Percentiles rank a stretch among this genome's conserved stretches.
Conservation (phyloP, 2,797 vertebrate genomes). For the Pygocentrus nattereri region DNA sequence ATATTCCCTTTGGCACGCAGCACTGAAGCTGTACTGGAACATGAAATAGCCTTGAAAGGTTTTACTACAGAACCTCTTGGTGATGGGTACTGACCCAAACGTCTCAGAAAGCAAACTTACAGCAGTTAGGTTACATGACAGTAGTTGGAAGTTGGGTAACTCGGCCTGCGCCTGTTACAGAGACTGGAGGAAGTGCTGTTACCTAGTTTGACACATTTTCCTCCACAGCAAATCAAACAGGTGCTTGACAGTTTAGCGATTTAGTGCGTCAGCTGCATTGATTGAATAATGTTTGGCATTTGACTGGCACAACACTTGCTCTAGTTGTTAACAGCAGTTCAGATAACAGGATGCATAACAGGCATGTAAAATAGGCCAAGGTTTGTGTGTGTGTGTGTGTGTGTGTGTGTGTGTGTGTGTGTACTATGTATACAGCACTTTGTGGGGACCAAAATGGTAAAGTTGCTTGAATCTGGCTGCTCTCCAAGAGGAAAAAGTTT, state of each 20-base stretch:
- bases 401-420: background rate
- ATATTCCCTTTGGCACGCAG: too few relatives aligned
- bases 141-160: background rate
- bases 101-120: background rate
- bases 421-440: background rate
- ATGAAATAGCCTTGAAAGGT: too few relatives aligned
- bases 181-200: background rate
- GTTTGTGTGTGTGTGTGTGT: background rate
- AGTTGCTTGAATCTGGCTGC: too few relatives aligned
- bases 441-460: background rate
- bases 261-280: background rate
- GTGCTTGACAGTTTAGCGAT: background rate
- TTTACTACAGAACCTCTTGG: too few relatives aligned
- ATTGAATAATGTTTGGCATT: background rate
- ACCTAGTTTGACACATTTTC: background rate
- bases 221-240: background rate
- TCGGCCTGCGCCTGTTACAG: background rate
- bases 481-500: background rate
- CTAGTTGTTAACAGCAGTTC: background rate
- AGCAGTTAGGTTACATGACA: background rate
- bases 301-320: background rate
- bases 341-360: background rate
- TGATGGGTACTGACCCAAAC: background rate
- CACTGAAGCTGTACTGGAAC: too few relatives aligned
- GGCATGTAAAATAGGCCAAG: background rate